Conservation (phyloP, 2,888 invertebrate species). For the Actias luna region DNA sequence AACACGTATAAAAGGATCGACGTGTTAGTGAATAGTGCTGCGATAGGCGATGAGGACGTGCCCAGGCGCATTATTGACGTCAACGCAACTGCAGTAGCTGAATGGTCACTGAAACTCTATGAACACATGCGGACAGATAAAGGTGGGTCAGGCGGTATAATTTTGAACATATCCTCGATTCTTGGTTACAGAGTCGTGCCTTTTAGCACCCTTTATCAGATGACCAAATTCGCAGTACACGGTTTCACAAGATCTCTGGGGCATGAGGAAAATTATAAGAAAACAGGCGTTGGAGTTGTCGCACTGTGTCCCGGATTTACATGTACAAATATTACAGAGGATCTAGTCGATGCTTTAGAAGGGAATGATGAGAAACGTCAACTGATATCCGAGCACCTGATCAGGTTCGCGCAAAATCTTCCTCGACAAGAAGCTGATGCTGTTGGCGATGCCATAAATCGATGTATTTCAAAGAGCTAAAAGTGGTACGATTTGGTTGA, state of each 20-base stretch:
- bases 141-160: slow-evolving; percentile 13
- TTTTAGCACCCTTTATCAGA: no score
- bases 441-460: neutral
- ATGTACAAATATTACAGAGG: neutral
- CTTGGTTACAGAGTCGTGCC: slow-evolving; percentile 12
- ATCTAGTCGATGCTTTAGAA: no score
- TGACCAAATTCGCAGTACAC: no score
- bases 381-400: neutral
- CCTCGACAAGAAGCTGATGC: neutral
- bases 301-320: slow-evolving; percentile 10
- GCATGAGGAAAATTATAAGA: slow-evolving; percentile 18
- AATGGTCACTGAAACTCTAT: slow-evolving; percentile 77
- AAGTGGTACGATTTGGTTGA: slow-evolving; percentile 6
- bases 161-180: slow-evolving; percentile 3
- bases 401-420: neutral
- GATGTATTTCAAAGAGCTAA: neutral
- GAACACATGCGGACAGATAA: slow-evolving; percentile 25
- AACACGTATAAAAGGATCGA: slow-evolving; percentile 58
- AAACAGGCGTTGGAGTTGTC: slow-evolving; percentile 13
- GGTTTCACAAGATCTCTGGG: slow-evolving; percentile 18
- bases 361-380: no score
- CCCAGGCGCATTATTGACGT: slow-evolving; percentile 50
- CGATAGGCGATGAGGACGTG: slow-evolving; percentile 47
- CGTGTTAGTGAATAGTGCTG: slow-evolving; percentile 70
- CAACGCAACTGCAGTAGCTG: slow-evolving; percentile 54